Conservation (phyloP, 1,140 invertebrate species). For the Anoplophora glabripennis region DNA sequence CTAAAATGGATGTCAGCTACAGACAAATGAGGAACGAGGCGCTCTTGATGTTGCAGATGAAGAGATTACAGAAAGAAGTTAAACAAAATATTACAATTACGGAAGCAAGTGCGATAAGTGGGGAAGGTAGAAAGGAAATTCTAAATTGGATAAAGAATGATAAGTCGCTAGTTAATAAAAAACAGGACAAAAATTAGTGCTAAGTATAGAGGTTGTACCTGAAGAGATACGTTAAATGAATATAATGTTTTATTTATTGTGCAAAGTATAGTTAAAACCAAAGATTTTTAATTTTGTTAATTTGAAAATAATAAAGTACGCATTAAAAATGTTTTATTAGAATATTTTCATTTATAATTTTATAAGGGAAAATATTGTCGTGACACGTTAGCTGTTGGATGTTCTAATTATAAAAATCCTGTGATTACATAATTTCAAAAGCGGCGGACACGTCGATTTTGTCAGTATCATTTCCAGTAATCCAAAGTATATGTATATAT, state of each 20-base stretch:
- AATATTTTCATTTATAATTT: no score
- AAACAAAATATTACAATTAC: conserved; percentile 63
- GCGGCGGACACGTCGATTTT: no score
- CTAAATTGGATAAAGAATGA: conserved; percentile 56
- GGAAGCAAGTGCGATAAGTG: conserved; percentile 69
- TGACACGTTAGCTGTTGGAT: no score
- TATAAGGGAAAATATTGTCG: no score
- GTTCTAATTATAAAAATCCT: no score
- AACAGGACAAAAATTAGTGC: background rate
- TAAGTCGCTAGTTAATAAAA: background rate
- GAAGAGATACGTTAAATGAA: background rate
- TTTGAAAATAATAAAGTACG: background rate
- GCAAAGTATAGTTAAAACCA: no score
- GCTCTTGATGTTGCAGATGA: conserved; percentile 70
- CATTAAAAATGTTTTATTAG: no score
- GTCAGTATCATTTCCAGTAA: no score
- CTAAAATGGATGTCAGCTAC: conserved; percentile 80
- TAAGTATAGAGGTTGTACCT: no score
- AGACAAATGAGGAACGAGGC: conserved; percentile 80
- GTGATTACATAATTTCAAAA: no score
- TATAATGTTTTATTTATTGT: background rate
- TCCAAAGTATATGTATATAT: no score
- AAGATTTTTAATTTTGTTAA: background rate
- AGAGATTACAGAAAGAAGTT: conserved; percentile 62
- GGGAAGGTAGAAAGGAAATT: conserved; percentile 65